Base-by-base conservation (phyloP, 2,113 vertebrate species). In the Channa argus region DNA sequence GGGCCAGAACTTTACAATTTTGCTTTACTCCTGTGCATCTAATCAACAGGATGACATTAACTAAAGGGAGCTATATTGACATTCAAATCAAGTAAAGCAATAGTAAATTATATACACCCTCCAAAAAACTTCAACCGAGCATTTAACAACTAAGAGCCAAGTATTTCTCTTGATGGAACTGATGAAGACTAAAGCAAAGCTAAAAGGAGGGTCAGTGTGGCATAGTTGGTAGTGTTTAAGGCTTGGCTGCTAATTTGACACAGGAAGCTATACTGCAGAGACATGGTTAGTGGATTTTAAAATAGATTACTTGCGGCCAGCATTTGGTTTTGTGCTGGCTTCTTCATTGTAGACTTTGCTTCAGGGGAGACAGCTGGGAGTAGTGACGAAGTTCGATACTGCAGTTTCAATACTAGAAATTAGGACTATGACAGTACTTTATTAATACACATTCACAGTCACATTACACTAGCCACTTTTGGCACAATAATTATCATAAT, bases 401-500 rank as follows among this genome's bases (percentile, higher is more conserved):
- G 38, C 5, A 49, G 15, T 12, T 76, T 62, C 24, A 15, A 68
- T 53, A n/a, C 13, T 14, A 44, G 1, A 47, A 13, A 34, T 5
- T 45, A 13, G 9, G 24, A 53, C 45, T 5, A 34, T 24, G 24
- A 24, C 24, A 24, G 24, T 44, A 15, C 38, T 36, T 59, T 8
- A 79, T 39, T 15, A 54, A 53, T 61, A 47, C 24, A 24, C 24
- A 24, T 24, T 24, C 24, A 41, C 8, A 54, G 60, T 67, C 55
- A 73, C 6, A 8, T 49, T 61, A 50, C 14, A 68, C 55, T 80
- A 65, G 9, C 51, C 56, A 11, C 38, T 7, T 13, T 6, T 41
- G 51, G 55, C 72, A 68, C 37, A 63, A 65, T 60, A 36, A 68
- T 80, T 8, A 70, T 70, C 51, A 5, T 55, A 61, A 70, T 54